Conservation (phyloP, 2,888 invertebrate genomes). For the Petrolisthes cinctipes region DNA sequence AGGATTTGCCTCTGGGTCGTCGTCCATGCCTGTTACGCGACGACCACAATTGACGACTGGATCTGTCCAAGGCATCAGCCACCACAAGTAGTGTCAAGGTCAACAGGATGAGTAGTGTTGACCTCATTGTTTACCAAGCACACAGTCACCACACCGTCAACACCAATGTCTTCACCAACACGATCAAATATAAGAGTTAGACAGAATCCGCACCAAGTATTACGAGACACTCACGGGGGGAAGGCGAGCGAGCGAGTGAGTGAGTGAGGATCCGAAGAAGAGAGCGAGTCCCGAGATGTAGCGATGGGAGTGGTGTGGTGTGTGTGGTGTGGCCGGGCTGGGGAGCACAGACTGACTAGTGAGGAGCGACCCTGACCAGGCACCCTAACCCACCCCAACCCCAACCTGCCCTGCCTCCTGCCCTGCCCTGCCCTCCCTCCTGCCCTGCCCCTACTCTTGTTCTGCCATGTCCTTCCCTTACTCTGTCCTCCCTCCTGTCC, state of each 20-base stretch:
- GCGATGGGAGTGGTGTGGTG: conserved; percentile 10
- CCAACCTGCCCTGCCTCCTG: conserved; percentile 26
- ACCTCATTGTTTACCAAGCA: conserved; percentile 4
- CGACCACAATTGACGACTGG: conserved; percentile 3
- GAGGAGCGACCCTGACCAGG: conserved; percentile 39
- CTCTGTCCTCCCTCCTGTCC: too few species aligned
- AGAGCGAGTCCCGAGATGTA: neutral
- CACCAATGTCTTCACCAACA: neutral
- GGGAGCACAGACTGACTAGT: conserved; percentile 49
- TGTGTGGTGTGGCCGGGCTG: conserved; percentile 42
- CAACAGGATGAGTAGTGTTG: conserved; percentile 18
- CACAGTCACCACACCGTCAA: conserved; percentile 19
- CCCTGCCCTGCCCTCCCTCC: conserved; percentile 16
- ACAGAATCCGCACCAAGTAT: too few species aligned
- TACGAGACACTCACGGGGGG: too few species aligned
- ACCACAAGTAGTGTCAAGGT: conserved; percentile 19
- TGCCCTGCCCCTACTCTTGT: conserved; percentile 13
- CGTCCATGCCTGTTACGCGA: neutral
- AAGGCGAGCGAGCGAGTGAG: neutral
- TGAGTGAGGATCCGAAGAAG: too few species aligned
- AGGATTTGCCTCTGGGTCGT: conserved; percentile 18
- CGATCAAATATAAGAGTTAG: too few species aligned
- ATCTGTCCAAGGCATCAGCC: conserved; percentile 19
- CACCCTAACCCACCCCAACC: conserved; percentile 35
- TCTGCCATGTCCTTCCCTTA: neutral